Evolutionary conservation across 53 echinoderm and acorn worm species (phyloP), one percentile per base, ranked within the genome.

Genomic region (Antedon mediterranea): DNA sequence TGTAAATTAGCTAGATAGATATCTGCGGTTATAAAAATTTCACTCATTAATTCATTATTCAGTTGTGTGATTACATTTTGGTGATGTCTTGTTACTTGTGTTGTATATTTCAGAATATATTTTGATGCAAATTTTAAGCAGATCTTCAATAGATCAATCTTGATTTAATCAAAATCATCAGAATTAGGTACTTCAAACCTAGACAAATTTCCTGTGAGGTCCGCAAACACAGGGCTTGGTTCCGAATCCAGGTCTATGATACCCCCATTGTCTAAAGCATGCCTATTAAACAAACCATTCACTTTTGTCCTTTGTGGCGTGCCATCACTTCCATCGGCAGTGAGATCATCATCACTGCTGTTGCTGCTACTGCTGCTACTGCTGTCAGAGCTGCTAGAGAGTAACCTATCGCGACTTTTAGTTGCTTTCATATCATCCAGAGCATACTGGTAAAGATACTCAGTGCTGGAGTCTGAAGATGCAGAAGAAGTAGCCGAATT

Each of bases 391-490:
- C 71, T 33, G n/a, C 73, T 71, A 31, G 71, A 73, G 3, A 72
- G 71, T 28, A 34, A 80, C 73, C 43, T 79, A 71, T 33, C 90
- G 73, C 78, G 80, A 28, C 82, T 71, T 43, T 87, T 87, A 15
- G 82, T 82, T 82, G 87, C 82, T n/a, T 90, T 87, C 34, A 89
- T 91, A 28, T 89, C 94, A 41, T 88, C 85, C 18, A 94, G 87
- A 73, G 91, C 87, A 77, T 94, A 94, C 85, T 94, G 94, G 84
- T 94, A 94, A 31, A 94, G 85, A 75, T 87, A 87, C 71, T 89
- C 87, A 72, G 90, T 89, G 57, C 89, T 88, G 20, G 94, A 87
- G 75, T 89, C 87, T 34, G 91, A 79, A n/a, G 83, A 86, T 28
- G 90, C 57, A 57, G 57, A 57, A 57, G 57, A 57, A 3, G 57